phyloP scores from a whole-genome alignment of 2,888 invertebrate species.

The Tenthredo amoena region DNA sequence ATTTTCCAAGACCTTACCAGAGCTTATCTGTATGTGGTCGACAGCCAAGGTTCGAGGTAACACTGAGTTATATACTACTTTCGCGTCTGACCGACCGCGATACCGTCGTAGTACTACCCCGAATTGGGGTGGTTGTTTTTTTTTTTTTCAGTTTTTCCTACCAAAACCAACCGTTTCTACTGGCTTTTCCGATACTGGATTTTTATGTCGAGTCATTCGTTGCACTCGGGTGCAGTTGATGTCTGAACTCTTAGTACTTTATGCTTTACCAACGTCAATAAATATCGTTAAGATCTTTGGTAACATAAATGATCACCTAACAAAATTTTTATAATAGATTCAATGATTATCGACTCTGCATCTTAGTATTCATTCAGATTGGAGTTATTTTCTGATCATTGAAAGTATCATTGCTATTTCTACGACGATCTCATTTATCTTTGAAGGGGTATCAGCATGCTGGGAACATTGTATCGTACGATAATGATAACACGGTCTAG shows the following conservation, averaged over 20 bases:
- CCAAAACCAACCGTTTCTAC: slow-evolving; percentile 2
- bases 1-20: slow-evolving; percentile 40
- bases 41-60: slow-evolving; percentile 46
- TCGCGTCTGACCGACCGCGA: slow-evolving; percentile 43
- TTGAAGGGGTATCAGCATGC: background rate
- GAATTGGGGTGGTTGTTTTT: slow-evolving; percentile 3
- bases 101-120: slow-evolving; percentile 12
- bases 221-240: background rate
- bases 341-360: background rate
- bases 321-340: no score
- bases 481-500: background rate
- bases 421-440: background rate
- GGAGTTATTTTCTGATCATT: background rate
- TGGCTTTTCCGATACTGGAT: background rate
- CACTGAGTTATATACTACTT: slow-evolving; percentile 50
- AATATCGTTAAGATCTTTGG: background rate
- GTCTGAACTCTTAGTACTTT: background rate
- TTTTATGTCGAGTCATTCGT: background rate
- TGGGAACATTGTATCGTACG: background rate
- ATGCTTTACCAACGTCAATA: background rate
- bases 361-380: background rate
- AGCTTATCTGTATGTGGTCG: slow-evolving; percentile 50
- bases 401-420: background rate
- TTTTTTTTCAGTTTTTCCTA: background rate
- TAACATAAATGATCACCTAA: no score